Base-by-base conservation (phyloP, 2,113 vertebrate species). In the Passer domesticus region DNA sequence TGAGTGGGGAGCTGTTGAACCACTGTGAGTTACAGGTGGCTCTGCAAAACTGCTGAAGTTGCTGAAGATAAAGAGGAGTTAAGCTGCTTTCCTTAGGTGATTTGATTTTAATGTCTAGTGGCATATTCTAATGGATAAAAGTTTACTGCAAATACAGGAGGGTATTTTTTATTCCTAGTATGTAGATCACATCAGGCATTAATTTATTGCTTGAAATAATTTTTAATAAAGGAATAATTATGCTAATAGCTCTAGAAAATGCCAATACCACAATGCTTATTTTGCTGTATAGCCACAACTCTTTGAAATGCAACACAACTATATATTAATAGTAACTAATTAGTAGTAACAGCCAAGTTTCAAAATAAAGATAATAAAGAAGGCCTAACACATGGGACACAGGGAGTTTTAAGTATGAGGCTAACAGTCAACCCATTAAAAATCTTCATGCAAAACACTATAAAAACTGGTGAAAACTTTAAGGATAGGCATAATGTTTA, bases 41-140 rank as follows among this genome's bases (percentile, higher is more conserved):
- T 90, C 62, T n/a, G 59, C 30, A 89, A 96, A 97, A 89, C 70
- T 85, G 78, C 78, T 91, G 92, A 89, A 88, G 88, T 80, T 92
- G 90, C 75, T 82, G 80, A 60, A 58, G 66, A 81, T 87, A 88
- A 94, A 66, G 64, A 72, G 31, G 64, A 94, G 68, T 76, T 66
- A 92, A 92, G 74, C 81, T 92, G 37, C 79, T 91, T 95, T 96
- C 72, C 73, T 90, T 85, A 93, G 92, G 90, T 90, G 75, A 83
- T 82, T 69, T 83, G 83, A 88, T 93, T 82, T 82, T 81, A 81
- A 94, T 47, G 20, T 31, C 60, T 49, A 60, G 53, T 43, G 91
- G 58, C 33, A 3, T 76, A 85, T 86, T 86, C 31, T 73, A 94
- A 92, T 50, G 64, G 41, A 70, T 1, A 2, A 53, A 85, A 91